These are phyloP conservation scores for Hermetia illucens DNA, from an alignment of 1,140 invertebrate genomes.

Conservation along the genomic window DNA sequence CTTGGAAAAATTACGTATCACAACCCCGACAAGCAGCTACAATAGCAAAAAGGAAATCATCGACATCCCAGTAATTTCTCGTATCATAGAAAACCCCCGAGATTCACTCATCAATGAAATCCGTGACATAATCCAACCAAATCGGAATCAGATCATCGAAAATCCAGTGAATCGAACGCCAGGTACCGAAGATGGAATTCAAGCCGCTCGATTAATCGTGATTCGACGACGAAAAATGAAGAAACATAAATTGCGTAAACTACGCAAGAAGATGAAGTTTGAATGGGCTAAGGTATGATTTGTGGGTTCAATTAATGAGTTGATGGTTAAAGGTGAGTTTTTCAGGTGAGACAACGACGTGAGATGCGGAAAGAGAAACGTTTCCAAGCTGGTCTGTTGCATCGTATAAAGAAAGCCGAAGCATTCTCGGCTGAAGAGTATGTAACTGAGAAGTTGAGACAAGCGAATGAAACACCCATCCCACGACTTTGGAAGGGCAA, in stretches of 20 bases:
- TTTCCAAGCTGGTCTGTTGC: slow-evolving; percentile 55
- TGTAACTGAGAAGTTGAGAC: slow-evolving; percentile 43
- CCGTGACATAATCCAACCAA: too few species aligned
- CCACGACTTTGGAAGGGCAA: slow-evolving; percentile 49
- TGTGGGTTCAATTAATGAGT: slow-evolving; percentile 1
- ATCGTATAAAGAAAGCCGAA: slow-evolving; percentile 53
- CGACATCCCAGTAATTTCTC: too few species aligned
- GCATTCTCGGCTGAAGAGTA: slow-evolving; percentile 60
- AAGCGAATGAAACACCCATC: slow-evolving; percentile 44
- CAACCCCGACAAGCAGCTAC: too few species aligned
- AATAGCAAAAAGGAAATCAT: too few species aligned
- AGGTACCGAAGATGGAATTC: slow-evolving; percentile 44
- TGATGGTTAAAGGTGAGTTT: slow-evolving; percentile 9
- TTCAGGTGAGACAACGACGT: slow-evolving; percentile 43
- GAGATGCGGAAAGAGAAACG: slow-evolving; percentile 56
- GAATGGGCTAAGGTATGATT: slow-evolving; percentile 46
- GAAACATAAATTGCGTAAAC: slow-evolving; percentile 66
- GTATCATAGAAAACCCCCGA: too few species aligned
- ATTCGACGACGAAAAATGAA: slow-evolving; percentile 75
- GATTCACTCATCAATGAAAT: too few species aligned
- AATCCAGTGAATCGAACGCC: too few species aligned
- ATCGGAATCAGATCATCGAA: too few species aligned
- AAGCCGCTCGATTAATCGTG: slow-evolving; percentile 56
- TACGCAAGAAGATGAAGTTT: slow-evolving; percentile 62
- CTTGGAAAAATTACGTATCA: too few species aligned